Conservation (phyloP, 1,140 invertebrate species). For the Drosophila eugracilis region DNA sequence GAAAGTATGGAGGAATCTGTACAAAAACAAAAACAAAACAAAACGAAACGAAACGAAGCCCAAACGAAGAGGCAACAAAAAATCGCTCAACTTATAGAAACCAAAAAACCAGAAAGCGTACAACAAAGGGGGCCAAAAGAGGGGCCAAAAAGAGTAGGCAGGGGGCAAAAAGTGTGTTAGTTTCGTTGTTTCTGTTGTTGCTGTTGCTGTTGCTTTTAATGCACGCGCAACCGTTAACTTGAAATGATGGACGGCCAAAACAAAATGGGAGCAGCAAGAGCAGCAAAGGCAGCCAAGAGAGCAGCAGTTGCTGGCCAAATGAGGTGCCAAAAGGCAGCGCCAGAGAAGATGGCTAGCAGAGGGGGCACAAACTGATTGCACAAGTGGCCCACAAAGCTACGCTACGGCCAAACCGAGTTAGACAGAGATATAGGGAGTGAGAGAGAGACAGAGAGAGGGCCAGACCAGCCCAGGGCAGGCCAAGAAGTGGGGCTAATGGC, state of each 20-base stretch:
- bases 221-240: constrained; percentile 71
- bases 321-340: constrained; percentile 42
- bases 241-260: constrained; percentile 56
- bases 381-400: constrained; percentile 55
- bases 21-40: constrained; percentile 50
- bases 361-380: constrained; percentile 25
- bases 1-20: constrained; percentile 76
- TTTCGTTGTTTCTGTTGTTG: constrained; percentile 64
- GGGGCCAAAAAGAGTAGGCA: not conserved
- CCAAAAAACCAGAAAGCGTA: constrained; percentile 74
- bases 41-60: constrained; percentile 42
- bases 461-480: constrained; percentile 2
- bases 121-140: constrained; percentile 36
- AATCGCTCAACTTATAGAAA: constrained; percentile 68
- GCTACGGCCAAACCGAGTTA: constrained; percentile 7
- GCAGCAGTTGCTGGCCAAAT: constrained; percentile 34
- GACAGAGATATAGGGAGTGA: no score
- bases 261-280: constrained; percentile 59
- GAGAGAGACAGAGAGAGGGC: no score
- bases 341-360: constrained; percentile 1
- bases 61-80: constrained; percentile 48
- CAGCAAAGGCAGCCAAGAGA: constrained; percentile 24
- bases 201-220: constrained; percentile 41
- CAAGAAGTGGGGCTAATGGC: not conserved
- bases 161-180: constrained; percentile 63